A percentile compares a stretch with the other conserved stretches of the same genome.
Conservation (phyloP, 2,113 vertebrate species). For the Amphiprion percula region DNA sequence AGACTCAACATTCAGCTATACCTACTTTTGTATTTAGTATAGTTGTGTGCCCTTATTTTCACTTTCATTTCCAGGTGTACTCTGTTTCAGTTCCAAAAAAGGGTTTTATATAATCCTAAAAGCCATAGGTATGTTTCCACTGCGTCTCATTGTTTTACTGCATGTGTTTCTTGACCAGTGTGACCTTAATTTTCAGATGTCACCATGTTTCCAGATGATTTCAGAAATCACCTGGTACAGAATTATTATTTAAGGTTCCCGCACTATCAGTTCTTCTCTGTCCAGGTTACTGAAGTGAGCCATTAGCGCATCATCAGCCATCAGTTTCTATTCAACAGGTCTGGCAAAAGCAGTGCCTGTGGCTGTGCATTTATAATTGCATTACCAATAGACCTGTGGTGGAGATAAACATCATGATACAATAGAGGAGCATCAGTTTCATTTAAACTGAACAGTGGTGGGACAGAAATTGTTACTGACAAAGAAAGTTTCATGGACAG, state of each 20-base stretch:
- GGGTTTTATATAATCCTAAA: background rate
- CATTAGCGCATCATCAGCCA: conserved; percentile 5
- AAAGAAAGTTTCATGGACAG: too few relatives aligned
- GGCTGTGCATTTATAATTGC: conserved; percentile 47
- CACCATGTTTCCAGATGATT: too few relatives aligned
- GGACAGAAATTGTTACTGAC: too few relatives aligned
- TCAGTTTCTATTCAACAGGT: conserved; percentile 5
- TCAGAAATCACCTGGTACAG: too few relatives aligned
- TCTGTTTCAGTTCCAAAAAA: background rate
- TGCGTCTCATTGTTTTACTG: too few relatives aligned
- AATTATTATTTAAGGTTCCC: background rate
- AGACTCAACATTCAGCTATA: too few relatives aligned
- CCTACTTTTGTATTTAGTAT: too few relatives aligned
- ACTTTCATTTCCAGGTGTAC: background rate
- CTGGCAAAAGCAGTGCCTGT: conserved; percentile 37
- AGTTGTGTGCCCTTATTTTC: background rate
- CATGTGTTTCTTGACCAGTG: too few relatives aligned
- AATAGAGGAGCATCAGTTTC: background rate
- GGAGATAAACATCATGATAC: background rate
- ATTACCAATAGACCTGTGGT: conserved; percentile 33
- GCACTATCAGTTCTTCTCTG: background rate
- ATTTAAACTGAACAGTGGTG: background rate
- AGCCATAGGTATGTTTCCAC: too few relatives aligned
- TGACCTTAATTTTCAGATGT: too few relatives aligned
- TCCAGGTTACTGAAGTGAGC: conserved; percentile 9